A percentile compares a stretch with the other conserved stretches of the same genome.
These are phyloP conservation scores for Danio choprae DNA, from an alignment of 2,797 vertebrate genomes.

Conservation along the genomic window DNA sequence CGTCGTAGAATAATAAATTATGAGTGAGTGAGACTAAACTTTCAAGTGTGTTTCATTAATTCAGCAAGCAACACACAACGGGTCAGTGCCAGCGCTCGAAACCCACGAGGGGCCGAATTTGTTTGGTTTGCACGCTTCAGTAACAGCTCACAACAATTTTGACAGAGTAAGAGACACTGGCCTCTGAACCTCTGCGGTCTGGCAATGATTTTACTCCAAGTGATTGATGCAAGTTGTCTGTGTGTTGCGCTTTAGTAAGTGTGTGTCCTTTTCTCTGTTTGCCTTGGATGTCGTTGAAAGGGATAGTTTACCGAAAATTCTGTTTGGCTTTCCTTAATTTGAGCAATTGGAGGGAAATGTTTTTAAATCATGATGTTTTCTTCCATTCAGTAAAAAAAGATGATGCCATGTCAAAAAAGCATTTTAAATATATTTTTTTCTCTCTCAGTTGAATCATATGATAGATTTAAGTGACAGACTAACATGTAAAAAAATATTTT, in stretches of 20 bases:
- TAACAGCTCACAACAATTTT: constrained; percentile 32
- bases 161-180: background rate
- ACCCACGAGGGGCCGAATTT: constrained; percentile 2
- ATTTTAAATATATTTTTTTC: too few relatives aligned
- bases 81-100: constrained; percentile 48
- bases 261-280: constrained; percentile 24
- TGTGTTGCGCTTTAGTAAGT: constrained; percentile 4
- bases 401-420: background rate
- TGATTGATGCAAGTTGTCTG: constrained; percentile 32
- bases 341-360: background rate
- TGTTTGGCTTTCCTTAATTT: background rate
- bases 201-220: constrained; percentile 36
- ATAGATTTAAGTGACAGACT: background rate
- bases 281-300: constrained; percentile 3
- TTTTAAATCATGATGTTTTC: background rate
- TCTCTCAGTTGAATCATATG: too few relatives aligned
- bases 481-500: background rate
- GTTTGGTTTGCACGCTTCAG: constrained; percentile 41
- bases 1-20: constrained; percentile 64
- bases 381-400: background rate
- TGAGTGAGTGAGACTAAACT: constrained; percentile 30
- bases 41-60: constrained; percentile 57
- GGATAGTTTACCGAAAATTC: background rate
- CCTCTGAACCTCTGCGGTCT: constrained; percentile 22
- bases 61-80: constrained; percentile 55